Evolutionary conservation across 2,888 invertebrate genomes (phyloP), one percentile per base, ranked within the genome.

Genomic region (Macaria liturata): DNA sequence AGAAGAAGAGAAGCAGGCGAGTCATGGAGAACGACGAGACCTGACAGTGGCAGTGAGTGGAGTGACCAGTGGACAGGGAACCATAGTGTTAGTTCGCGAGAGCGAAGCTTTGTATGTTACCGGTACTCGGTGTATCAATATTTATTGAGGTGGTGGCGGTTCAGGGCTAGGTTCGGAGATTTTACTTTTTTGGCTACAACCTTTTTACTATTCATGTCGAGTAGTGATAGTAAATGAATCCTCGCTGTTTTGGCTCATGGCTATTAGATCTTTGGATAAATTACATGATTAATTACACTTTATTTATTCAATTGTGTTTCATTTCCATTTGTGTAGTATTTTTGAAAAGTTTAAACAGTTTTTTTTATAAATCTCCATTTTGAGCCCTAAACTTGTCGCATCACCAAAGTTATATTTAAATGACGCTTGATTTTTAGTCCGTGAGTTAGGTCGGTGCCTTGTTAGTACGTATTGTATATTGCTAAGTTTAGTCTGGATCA

Each of bases 391-490:
- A 42, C 9, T 37, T 9, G n/a, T 45, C 45, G 69, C 64, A 64
- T 69, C 62, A 76, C 66, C 77, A 54, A 58, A 58, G 54, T 54
- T 57, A 72, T 72, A 71, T 68, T 78, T 69, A 72, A 80, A 81
- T 75, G 84, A 88, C 85, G 86, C 88, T 89, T 89, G 78, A 77
- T 78, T 78, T 76, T 71, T 84, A 84, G 80, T 81, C 78, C 71
- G 75, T 73, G 79, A 81, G 74, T 79, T 76, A 78, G 74, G 70
- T 77, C 69, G 74, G 83, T 83, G 83, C 82, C 84, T 84, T 79
- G 67, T 70, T 74, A 78, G 80, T 83, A 85, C 80, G 81, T 84
- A 80, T 75, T 73, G 59, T 64, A 58, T 59, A 65, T 65, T 61
- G 63, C 65, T 67, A 67, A 63, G 61, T 65, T 62, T 65, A 65